Evolutionary conservation across 2,888 invertebrate species (phyloP).

Genomic region (Resseliella maxima): DNA sequence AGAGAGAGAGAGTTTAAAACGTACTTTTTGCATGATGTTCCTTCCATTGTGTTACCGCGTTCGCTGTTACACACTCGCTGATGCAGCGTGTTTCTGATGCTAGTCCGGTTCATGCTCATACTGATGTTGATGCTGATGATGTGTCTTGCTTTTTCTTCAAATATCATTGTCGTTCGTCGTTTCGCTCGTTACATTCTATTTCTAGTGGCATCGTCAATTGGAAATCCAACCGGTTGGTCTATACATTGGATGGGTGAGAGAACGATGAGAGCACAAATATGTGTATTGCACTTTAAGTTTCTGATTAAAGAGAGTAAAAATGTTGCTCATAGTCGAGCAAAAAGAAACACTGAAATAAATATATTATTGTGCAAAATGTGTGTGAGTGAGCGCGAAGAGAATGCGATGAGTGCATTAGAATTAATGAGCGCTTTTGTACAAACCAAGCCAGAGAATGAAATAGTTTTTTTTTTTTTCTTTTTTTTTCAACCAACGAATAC

Average conservation of each 20-base stretch:
- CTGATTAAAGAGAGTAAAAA: slow-evolving; percentile 44
- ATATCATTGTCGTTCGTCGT: not conserved
- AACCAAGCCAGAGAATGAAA: too few species aligned
- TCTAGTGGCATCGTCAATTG: slow-evolving; percentile 27
- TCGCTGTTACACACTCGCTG: not conserved
- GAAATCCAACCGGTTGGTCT: slow-evolving; percentile 4
- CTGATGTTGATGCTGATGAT: not conserved
- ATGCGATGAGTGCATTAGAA: slow-evolving; percentile 51
- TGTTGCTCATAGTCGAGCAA: not conserved
- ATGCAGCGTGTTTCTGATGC: not conserved
- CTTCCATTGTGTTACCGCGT: too few species aligned
- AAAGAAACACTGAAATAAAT: slow-evolving; percentile 37
- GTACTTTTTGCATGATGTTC: too few species aligned
- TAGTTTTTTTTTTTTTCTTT: too few species aligned
- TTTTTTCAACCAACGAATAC: slow-evolving; percentile 40
- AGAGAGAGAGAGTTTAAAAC: slow-evolving; percentile 6
- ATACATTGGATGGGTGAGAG: not conserved
- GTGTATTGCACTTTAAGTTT: slow-evolving; percentile 48
- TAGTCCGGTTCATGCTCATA: not conserved
- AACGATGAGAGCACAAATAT: not conserved
- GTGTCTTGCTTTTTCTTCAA: not conserved
- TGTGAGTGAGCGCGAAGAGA: not conserved
- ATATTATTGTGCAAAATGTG: slow-evolving; percentile 34
- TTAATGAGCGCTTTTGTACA: slow-evolving; percentile 41
- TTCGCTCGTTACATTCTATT: slow-evolving; percentile 12